A percentile compares a stretch with the other conserved stretches of the same genome.
phyloP scores from a whole-genome alignment of 2,888 invertebrate species.

The Melieria omissa region DNA sequence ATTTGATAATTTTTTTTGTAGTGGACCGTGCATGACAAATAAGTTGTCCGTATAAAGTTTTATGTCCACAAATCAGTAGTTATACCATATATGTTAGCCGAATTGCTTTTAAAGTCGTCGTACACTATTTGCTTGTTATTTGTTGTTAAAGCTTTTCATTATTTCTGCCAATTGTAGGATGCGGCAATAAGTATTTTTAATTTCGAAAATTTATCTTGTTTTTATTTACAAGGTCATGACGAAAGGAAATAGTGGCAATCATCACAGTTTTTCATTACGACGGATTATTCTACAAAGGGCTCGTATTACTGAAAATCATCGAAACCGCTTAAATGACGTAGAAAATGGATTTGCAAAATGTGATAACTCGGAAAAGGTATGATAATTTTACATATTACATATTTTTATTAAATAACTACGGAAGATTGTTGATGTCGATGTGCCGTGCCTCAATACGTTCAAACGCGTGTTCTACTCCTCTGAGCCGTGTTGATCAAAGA shows the following conservation, averaged over 20 bases:
- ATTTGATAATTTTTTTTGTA: constrained; percentile 16
- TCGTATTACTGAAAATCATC: constrained; percentile 32
- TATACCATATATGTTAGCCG: constrained; percentile 10
- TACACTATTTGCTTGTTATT: neutral
- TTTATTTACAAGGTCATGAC: constrained; percentile 31
- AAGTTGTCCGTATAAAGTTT: constrained; percentile 24
- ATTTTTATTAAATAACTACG: no score
- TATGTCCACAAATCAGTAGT: neutral
- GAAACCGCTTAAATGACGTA: constrained; percentile 32
- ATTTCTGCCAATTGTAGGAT: neutral
- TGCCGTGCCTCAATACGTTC: no score
- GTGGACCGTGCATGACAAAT: constrained; percentile 26
- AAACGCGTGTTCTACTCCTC: no score
- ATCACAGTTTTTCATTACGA: constrained; percentile 39
- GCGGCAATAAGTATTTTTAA: neutral
- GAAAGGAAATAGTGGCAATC: constrained; percentile 34
- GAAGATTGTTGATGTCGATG: no score
- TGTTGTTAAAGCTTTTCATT: neutral
- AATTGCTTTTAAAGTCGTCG: constrained; percentile 15
- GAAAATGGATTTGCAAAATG: constrained; percentile 30
- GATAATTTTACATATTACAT: neutral
- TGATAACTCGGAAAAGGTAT: constrained; percentile 30
- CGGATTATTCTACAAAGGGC: constrained; percentile 39
- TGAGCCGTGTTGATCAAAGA: no score
- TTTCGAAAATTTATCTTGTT: neutral